Percentiles rank a stretch among this genome's conserved stretches.
These are phyloP conservation scores for Styela clava DNA, from an alignment of 23 tunicate species.

Conservation along the genomic window DNA sequence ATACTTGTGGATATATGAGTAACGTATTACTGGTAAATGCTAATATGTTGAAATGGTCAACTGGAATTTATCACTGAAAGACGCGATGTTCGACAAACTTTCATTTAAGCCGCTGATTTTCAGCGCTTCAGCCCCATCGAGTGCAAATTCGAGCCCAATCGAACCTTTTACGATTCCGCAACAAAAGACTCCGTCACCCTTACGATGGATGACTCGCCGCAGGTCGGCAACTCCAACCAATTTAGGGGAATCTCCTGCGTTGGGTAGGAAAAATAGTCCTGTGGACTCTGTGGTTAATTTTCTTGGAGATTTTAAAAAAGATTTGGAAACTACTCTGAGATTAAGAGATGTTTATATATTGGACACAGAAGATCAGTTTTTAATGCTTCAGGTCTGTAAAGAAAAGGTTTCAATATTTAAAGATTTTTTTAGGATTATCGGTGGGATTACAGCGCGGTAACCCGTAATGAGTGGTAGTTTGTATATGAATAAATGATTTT, in stretches of 20 bases:
- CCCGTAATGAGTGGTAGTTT: not conserved
- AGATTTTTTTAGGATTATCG: no score
- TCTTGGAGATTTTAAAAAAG: constrained; percentile 58
- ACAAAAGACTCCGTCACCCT: constrained; percentile 13
- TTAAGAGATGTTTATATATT: constrained; percentile 60
- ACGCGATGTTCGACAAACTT: constrained; percentile 18
- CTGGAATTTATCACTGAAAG: not conserved
- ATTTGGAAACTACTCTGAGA: constrained; percentile 50
- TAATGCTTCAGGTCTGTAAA: constrained; percentile 50
- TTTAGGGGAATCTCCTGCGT: constrained; percentile 4
- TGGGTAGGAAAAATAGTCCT: constrained; percentile 45
- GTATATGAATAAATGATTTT: no score
- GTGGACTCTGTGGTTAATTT: constrained; percentile 57
- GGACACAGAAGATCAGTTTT: constrained; percentile 37
- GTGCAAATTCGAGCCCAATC: constrained; percentile 26
- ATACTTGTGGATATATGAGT: no score
- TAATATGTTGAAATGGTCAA: not conserved
- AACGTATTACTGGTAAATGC: no score
- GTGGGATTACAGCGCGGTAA: not conserved
- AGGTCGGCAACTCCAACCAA: constrained; percentile 13
- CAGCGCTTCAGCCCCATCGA: constrained; percentile 42
- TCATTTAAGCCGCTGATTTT: constrained; percentile 50
- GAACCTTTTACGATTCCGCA: constrained; percentile 13
- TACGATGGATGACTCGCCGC: constrained; percentile 44
- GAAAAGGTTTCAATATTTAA: no score